These are phyloP conservation scores for Macrocentrus cingulum DNA, from an alignment of 1,140 invertebrate genomes.

Conservation along the genomic window DNA sequence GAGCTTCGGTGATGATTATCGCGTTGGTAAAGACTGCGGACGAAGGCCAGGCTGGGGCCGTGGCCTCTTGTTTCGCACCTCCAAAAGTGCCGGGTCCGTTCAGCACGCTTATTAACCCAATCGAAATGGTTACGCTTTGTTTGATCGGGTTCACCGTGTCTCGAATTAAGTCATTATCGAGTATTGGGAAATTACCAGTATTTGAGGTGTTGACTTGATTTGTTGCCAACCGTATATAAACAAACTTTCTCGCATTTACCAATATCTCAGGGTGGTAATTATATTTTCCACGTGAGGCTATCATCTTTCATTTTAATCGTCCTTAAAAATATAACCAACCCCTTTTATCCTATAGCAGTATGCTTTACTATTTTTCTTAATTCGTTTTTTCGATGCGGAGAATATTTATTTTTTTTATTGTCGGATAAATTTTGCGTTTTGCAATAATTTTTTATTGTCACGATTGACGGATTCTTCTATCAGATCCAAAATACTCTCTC, in stretches of 20 bases:
- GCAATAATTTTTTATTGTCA: no score
- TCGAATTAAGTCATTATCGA: conserved; percentile 54
- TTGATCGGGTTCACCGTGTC: conserved; percentile 46
- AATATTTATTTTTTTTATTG: no score
- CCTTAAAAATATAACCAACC: not conserved
- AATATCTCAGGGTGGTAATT: conserved; percentile 31
- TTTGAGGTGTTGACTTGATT: conserved; percentile 49
- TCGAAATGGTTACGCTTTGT: conserved; percentile 50
- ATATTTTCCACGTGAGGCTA: not conserved
- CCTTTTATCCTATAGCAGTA: not conserved
- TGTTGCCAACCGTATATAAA: conserved; percentile 35
- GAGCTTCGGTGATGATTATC: conserved; percentile 36
- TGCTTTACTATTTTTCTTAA: not conserved
- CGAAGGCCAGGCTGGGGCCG: conserved; percentile 22
- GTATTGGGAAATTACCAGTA: conserved; percentile 48
- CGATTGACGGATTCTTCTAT: no score
- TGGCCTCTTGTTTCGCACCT: conserved; percentile 30
- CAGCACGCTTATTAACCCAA: conserved; percentile 38
- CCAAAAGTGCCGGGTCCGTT: conserved; percentile 28
- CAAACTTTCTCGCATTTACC: conserved; percentile 29
- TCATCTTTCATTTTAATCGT: conserved; percentile 2
- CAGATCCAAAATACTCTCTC: no score
- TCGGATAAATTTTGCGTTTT: no score
- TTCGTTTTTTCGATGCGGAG: no score
- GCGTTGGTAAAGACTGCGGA: conserved; percentile 34